Conservation (phyloP, 2,113 vertebrate species). For the Camelus bactrianus region DNA sequence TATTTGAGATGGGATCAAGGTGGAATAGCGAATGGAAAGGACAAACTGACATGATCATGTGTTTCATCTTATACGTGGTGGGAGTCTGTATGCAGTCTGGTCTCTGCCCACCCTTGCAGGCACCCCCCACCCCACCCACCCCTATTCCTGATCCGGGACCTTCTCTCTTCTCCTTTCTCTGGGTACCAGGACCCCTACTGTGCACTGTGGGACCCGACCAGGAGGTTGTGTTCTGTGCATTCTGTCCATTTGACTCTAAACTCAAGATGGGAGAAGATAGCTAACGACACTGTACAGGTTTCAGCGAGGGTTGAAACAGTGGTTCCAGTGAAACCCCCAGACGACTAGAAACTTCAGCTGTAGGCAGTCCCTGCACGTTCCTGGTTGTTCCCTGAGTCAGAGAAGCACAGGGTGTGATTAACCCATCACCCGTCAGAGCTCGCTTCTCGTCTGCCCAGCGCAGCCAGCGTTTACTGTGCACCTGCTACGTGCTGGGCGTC, state of each 20-base stretch:
- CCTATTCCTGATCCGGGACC: not conserved
- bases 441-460: not conserved
- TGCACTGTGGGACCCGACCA: not conserved
- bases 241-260: not conserved
- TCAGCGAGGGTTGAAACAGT: not conserved
- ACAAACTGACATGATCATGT: too few relatives aligned
- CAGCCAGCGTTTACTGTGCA: not conserved
- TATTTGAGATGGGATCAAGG: not conserved
- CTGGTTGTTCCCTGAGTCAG: not conserved
- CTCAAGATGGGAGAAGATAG: not conserved
- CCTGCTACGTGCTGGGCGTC: not conserved
- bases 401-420: not conserved
- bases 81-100: not conserved
- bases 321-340: not conserved
- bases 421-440: not conserved
- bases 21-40: too few relatives aligned
- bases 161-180: not conserved
- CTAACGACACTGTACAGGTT: not conserved
- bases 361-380: not conserved
- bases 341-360: not conserved
- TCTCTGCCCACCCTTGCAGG: not conserved
- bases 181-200: not conserved
- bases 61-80: not conserved
- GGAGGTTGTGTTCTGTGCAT: not conserved
- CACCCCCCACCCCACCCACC: rapidly evolving